Percentiles rank a stretch among this genome's conserved stretches.
phyloP scores from a whole-genome alignment of 2,113 vertebrate species.

The Oceanodroma tethys region DNA sequence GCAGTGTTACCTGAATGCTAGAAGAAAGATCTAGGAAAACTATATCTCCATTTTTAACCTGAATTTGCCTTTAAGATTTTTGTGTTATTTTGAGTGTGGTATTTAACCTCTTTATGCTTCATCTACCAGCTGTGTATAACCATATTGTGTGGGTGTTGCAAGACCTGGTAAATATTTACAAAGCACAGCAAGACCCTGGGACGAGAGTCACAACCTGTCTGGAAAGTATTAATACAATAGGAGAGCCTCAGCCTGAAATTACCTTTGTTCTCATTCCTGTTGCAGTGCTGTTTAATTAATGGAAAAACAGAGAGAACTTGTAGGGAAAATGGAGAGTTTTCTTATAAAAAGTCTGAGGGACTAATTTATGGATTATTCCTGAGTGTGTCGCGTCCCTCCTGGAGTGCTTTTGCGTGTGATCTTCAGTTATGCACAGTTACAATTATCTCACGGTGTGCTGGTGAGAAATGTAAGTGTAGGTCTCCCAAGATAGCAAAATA shows the following conservation, averaged over 20 bases:
- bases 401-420: neutral
- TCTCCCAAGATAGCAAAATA: neutral
- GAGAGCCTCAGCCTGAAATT: constrained; percentile 17
- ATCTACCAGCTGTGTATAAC: constrained; percentile 17
- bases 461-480: neutral
- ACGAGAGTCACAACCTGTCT: constrained; percentile 43
- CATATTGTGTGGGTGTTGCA: constrained; percentile 34
- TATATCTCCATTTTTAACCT: neutral
- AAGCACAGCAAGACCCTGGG: constrained; percentile 37
- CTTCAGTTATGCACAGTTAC: neutral
- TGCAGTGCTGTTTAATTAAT: neutral
- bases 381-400: neutral
- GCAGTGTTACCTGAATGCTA: neutral
- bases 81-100: neutral
- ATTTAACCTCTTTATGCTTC: constrained; percentile 48
- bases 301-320: constrained; percentile 2
- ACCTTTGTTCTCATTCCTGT: constrained; percentile 45
- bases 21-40: neutral
- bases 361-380: neutral
- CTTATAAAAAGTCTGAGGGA: neutral
- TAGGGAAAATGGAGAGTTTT: neutral
- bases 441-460: neutral
- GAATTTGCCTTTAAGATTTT: neutral
- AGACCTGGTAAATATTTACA: constrained; percentile 64
- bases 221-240: constrained; percentile 45